Conservation (phyloP, 37 sponge, comb jelly and placozoan genomes). For the Halisarca cf. caerulea region DNA sequence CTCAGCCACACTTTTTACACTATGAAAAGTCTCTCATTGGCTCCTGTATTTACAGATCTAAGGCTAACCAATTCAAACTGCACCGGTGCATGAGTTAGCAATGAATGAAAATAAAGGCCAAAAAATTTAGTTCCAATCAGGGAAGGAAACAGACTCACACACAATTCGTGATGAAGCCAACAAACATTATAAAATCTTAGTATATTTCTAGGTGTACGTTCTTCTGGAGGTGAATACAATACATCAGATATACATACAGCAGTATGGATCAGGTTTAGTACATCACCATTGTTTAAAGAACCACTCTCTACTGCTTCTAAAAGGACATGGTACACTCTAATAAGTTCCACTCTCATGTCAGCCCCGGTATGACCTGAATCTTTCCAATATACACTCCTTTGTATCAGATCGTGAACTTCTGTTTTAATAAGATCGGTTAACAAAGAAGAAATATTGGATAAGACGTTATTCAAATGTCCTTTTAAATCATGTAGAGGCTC, state of each 20-base stretch:
- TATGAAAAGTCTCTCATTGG: neutral
- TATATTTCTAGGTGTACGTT: constrained; percentile 13
- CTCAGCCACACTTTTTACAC: neutral
- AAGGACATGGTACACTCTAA: too few relatives aligned
- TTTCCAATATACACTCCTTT: neutral
- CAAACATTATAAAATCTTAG: constrained; percentile 23
- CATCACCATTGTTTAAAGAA: too few relatives aligned
- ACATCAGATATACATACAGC: neutral
- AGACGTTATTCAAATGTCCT: constrained; percentile 20
- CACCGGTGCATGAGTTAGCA: neutral
- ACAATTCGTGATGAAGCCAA: constrained; percentile 18
- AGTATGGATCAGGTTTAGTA: constrained; percentile 5
- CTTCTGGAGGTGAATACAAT: constrained; percentile 6
- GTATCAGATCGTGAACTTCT: neutral
- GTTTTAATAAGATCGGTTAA: neutral
- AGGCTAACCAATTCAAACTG: neutral
- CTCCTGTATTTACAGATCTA: neutral
- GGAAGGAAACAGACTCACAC: neutral
- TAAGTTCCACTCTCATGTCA: neutral
- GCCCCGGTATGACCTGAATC: neutral
- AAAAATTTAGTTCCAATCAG: neutral
- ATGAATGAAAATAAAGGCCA: constrained; percentile 31
- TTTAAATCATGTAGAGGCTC: constrained; percentile 36
- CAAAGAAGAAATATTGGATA: neutral
- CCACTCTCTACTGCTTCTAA: too few relatives aligned